A percentile compares a stretch with the other conserved stretches of the same genome.
These are phyloP conservation scores for Callocephalon fimbriatum DNA, from an alignment of 2,113 vertebrate species.

Conservation along the genomic window DNA sequence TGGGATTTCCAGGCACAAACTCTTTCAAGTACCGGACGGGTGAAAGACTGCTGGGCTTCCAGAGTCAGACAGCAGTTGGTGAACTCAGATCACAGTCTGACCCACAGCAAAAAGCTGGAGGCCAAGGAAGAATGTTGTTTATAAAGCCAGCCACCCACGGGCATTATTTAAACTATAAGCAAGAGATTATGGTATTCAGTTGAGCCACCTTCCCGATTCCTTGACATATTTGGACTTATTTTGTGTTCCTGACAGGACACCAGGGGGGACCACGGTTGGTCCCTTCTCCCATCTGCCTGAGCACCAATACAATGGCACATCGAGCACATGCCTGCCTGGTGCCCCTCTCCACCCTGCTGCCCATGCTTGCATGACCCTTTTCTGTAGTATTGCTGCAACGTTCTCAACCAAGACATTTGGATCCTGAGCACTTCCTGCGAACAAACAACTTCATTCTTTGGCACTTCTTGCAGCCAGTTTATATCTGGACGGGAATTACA, in stretches of 20 bases:
- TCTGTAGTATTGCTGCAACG: accelerated
- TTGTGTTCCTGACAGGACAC: not conserved
- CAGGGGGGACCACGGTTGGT: not conserved
- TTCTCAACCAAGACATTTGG: not conserved
- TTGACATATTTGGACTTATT: not conserved
- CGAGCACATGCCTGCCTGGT: not conserved
- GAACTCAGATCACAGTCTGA: not conserved
- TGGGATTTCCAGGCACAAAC: not conserved
- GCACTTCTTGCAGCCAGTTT: not conserved
- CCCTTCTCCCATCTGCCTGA: not conserved
- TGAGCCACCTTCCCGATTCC: not conserved
- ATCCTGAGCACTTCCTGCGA: accelerated
- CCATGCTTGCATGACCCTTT: not conserved
- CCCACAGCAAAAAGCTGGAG: not conserved
- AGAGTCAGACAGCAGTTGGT: not conserved
- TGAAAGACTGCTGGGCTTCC: not conserved
- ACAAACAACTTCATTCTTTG: not conserved
- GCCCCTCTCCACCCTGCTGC: not conserved
- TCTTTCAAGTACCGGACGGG: not conserved
- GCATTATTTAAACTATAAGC: not conserved
- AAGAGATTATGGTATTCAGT: not conserved
- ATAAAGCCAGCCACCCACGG: not conserved
- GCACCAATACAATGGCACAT: accelerated
- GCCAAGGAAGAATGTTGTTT: not conserved
- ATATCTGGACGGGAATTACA: not conserved